Percentiles rank a stretch among this genome's conserved stretches.
phyloP scores from a whole-genome alignment of 2,888 invertebrate species.

The Mimas tiliae region DNA sequence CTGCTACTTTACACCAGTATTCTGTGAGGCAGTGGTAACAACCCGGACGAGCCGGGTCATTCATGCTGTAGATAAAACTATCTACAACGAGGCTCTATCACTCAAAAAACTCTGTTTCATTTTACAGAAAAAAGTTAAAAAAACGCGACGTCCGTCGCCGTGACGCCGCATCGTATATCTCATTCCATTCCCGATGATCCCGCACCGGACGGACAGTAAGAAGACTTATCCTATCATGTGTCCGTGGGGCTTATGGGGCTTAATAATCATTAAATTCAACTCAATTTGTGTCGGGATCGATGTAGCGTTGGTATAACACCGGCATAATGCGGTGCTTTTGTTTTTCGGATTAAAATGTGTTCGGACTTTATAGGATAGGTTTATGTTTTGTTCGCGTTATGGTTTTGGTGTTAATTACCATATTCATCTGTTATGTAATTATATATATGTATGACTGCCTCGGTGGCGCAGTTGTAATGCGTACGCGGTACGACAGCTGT shows the following conservation, averaged over 20 bases:
- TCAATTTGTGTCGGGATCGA: constrained; percentile 57
- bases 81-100: too few species aligned
- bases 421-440: neutral
- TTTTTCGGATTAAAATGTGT: constrained; percentile 20
- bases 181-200: constrained; percentile 48
- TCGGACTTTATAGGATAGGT: neutral
- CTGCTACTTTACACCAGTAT: too few species aligned
- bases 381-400: neutral
- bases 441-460: neutral
- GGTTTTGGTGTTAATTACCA: neutral
- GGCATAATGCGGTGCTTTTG: constrained; percentile 30
- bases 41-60: too few species aligned
- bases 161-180: constrained; percentile 38
- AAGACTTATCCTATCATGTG: constrained; percentile 53
- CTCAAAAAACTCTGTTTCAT: too few species aligned
- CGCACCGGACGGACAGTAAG: constrained; percentile 60
- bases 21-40: too few species aligned
- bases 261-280: constrained; percentile 67
- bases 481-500: too few species aligned
- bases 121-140: too few species aligned
- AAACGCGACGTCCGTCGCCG: constrained; percentile 20
- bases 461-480: too few species aligned
- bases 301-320: constrained; percentile 53
- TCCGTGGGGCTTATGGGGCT: constrained; percentile 54
- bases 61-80: too few species aligned